Evolutionary conservation across 2,797 vertebrate genomes (phyloP).

Genomic region (Labroides dimidiatus): DNA sequence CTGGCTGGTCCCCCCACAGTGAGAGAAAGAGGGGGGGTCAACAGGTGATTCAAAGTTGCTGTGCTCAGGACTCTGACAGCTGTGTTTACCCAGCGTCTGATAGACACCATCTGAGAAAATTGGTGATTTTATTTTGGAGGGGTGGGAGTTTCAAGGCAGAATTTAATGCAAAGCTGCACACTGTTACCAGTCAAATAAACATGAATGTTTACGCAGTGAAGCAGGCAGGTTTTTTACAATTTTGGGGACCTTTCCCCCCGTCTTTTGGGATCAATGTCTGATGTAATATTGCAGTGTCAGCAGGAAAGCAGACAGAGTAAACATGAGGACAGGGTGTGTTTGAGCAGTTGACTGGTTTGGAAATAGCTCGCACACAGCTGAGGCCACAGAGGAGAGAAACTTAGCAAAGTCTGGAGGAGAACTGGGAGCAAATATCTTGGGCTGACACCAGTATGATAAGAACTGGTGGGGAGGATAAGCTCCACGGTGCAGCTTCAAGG

Average conservation of each 20-base stretch:
- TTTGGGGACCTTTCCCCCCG: background rate
- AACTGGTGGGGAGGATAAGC: constrained; percentile 47
- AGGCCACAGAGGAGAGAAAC: constrained; percentile 2
- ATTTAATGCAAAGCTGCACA: constrained; percentile 1
- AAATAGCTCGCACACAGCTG: constrained; percentile 32
- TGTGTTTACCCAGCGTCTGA: constrained; percentile 74
- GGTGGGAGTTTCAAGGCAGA: background rate
- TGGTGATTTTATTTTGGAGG: background rate
- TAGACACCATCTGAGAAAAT: constrained; percentile 42
- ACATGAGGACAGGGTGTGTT: constrained; percentile 58
- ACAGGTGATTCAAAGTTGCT: constrained; percentile 69
- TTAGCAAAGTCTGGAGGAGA: constrained; percentile 18
- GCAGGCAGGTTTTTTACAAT: background rate
- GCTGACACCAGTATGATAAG: constrained; percentile 68
- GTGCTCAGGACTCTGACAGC: constrained; percentile 56
- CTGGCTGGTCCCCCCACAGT: constrained; percentile 25
- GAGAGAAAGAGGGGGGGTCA: background rate
- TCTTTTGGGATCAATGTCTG: constrained; percentile 51
- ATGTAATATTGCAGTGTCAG: constrained; percentile 66
- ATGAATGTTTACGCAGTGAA: background rate
- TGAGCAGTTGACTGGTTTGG: constrained; percentile 42
- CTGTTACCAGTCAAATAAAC: background rate
- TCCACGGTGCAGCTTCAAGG: background rate
- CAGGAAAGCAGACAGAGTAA: constrained; percentile 56
- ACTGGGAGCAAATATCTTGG: constrained; percentile 49